Evolutionary conservation across 2,113 vertebrate species (phyloP).

Genomic region (Gallinago paraguaiae): DNA sequence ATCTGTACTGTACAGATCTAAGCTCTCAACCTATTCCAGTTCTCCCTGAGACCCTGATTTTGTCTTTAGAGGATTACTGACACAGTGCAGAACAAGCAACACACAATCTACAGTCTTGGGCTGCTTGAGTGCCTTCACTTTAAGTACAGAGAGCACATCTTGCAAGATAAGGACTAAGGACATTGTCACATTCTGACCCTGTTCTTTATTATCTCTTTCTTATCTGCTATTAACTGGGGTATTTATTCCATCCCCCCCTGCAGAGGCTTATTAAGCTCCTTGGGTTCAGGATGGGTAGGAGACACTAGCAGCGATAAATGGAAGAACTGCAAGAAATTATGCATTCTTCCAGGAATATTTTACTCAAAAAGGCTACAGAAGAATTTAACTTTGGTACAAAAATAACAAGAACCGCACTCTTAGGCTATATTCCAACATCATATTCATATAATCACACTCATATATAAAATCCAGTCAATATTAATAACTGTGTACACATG

Average conservation of each 20-base stretch:
- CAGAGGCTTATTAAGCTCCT: not conserved
- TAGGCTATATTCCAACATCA: not conserved
- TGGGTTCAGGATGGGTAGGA: not conserved
- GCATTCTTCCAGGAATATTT: not conserved
- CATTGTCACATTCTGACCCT: not conserved
- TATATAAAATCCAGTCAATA: not conserved
- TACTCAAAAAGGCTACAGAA: not conserved
- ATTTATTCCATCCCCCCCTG: not conserved
- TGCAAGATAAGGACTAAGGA: not conserved
- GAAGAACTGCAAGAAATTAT: not conserved
- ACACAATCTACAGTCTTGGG: not conserved
- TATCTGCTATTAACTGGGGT: not conserved
- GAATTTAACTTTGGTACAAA: not conserved
- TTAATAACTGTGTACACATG: not conserved
- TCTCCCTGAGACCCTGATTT: not conserved
- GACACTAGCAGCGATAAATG: not conserved
- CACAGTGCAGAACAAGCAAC: not conserved
- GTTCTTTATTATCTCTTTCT: not conserved
- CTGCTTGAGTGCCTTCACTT: not conserved
- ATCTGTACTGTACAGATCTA: not conserved
- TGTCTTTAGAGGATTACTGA: not conserved
- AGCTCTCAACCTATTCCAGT: not conserved
- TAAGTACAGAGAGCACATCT: not conserved
- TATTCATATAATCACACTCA: not conserved
- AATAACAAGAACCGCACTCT: not conserved